Conservation (phyloP, 2,888 invertebrate genomes). For the Xestia rhomboidea region DNA sequence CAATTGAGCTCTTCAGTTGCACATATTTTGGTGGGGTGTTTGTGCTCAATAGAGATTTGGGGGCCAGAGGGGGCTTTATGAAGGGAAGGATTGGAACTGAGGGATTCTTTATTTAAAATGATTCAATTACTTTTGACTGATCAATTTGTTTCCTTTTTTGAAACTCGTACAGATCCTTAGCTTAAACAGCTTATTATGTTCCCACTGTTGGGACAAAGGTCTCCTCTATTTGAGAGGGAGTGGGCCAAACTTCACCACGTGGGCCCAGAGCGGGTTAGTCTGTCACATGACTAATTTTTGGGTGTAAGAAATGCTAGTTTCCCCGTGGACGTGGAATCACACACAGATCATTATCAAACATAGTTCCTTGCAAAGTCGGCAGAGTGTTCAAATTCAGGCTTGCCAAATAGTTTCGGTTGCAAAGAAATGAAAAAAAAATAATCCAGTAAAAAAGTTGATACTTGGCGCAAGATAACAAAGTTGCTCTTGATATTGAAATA, state of each 20-base stretch:
- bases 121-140: background rate
- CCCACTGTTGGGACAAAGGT: background rate
- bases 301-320: background rate
- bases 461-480: background rate
- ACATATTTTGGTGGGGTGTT: conserved; percentile 14
- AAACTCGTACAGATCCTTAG: background rate
- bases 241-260: background rate
- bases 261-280: background rate
- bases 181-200: background rate
- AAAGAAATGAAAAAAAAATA: background rate
- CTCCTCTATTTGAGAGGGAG: background rate
- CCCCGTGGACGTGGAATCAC: background rate
- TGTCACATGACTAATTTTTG: background rate
- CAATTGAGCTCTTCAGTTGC: conserved; percentile 29
- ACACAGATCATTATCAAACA: background rate
- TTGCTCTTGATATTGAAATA: background rate
- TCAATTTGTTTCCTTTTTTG: background rate
- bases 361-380: background rate
- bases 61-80: background rate
- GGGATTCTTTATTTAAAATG: background rate
- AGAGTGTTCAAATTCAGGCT: background rate
- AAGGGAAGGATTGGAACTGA: background rate
- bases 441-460: background rate
- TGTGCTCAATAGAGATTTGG: conserved; percentile 3
- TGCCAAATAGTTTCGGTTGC: background rate